Base-by-base conservation (phyloP, 2,888 invertebrate species). In the Blastobasis adustella region DNA sequence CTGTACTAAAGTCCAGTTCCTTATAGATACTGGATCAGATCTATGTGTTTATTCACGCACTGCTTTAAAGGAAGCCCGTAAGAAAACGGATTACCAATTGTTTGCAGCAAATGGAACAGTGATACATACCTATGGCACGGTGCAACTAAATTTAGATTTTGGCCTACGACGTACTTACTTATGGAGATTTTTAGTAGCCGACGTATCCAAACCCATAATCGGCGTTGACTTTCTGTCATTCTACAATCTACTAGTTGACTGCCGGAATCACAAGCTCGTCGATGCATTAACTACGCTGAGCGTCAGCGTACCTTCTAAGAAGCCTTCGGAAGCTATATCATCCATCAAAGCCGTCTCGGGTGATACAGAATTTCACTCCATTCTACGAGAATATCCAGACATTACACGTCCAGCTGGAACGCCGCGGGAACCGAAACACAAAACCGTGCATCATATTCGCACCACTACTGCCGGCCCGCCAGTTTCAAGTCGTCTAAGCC, bases 221-320 rank as follows among this genome's bases (percentile, higher is more conserved):
- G 67, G 69, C 1, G 69, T 61, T 3, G 69, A 73, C 54, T 72
- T 76, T 51, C 50, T 73, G 8, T 39, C 46, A 0, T 57, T 63
- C 48, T 72, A 59, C 51, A 59, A 59, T 7, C 52, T 75, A 0
- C 52, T 74, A 1, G 64, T 69, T 1, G 72, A 74, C 48, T 42
- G 66, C 5, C 51, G 57, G 1, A 58, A 65, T 37, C 52, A 53
- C 4, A 52, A 60, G 2, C 47, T 75, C 0, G 37, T 66, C 0
- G 59, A 60, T 44, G 48, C 49, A 4, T 36, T 39, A 7, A 60
- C 59, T 46, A 38, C 49, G 6, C 46, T 61, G 47, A 5, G 47
- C 40, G 9, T 44, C 4, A 1, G 38, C 10, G 57, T 45, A 3
- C 36, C 50, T 8, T 7, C 37, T 2, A 10, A n/a, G n/a, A 23